Percentiles rank a stretch among this genome's conserved stretches.
Conservation (phyloP, 2,888 invertebrate species). For the Cataglyphis cursor region DNA sequence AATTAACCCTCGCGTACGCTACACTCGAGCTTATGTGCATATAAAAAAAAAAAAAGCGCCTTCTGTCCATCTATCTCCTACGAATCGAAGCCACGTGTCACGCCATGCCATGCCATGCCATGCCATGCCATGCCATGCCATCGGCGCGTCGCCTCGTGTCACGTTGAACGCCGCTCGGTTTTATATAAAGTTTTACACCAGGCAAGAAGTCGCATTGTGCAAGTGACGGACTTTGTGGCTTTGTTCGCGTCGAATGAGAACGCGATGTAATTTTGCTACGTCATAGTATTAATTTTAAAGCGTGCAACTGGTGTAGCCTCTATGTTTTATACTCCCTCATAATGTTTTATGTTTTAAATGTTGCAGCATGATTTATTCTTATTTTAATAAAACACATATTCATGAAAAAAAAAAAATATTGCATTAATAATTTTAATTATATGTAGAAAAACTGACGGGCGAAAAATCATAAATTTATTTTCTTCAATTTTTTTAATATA, state of each 20-base stretch:
- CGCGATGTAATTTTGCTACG: constrained; percentile 42
- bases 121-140: constrained; percentile 31
- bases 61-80: constrained; percentile 65
- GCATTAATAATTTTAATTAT: background rate
- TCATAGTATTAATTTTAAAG: constrained; percentile 44
- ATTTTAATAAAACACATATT: background rate
- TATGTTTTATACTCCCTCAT: background rate
- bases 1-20: constrained; percentile 69
- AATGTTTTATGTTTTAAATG: background rate
- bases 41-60: constrained; percentile 52
- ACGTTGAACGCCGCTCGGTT: constrained; percentile 24
- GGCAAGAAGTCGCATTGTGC: constrained; percentile 48
- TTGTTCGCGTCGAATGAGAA: constrained; percentile 47
- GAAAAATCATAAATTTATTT: background rate
- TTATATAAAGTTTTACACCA: constrained; percentile 51
- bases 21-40: constrained; percentile 43
- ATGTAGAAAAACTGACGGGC: background rate
- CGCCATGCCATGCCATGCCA: constrained; percentile 33
- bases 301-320: background rate
- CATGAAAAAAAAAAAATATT: background rate
- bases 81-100: constrained; percentile 65
- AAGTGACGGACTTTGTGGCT: constrained; percentile 37
- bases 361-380: background rate
- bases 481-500: background rate
- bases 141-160: constrained; percentile 1